These are phyloP conservation scores for Gymnorhina tibicen DNA, from an alignment of 2,113 vertebrate species.

Conservation along the genomic window DNA sequence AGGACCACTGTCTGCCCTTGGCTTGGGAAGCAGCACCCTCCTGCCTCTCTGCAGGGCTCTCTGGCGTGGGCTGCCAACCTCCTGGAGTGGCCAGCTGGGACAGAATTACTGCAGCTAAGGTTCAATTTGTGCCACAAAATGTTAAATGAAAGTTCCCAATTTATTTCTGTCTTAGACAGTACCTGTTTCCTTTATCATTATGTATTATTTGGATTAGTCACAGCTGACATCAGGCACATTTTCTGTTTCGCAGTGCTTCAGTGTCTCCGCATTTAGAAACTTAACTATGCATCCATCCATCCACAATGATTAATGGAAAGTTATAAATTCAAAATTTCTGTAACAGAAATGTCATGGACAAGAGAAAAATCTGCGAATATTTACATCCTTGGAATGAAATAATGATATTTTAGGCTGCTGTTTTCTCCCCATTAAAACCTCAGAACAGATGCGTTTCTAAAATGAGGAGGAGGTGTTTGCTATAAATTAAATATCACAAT, in stretches of 20 bases:
- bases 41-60: not conserved
- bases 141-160: not conserved
- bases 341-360: not conserved
- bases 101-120: not conserved
- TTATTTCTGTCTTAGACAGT: not conserved
- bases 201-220: not conserved
- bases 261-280: not conserved
- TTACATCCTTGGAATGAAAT: not conserved
- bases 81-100: not conserved
- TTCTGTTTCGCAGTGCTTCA: not conserved
- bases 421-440: not conserved
- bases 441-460: not conserved
- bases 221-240: not conserved
- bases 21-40: not conserved
- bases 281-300: not conserved
- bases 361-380: not conserved
- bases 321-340: not conserved
- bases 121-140: not conserved
- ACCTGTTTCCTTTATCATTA: not conserved
- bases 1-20: not conserved
- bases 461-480: constrained; percentile 1
- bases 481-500: not conserved
- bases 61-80: not conserved
- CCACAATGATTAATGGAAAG: not conserved
- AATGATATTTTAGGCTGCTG: not conserved